These are phyloP conservation scores for Podotricha telesiphe DNA, from an alignment of 2,888 invertebrate genomes.

Conservation along the genomic window DNA sequence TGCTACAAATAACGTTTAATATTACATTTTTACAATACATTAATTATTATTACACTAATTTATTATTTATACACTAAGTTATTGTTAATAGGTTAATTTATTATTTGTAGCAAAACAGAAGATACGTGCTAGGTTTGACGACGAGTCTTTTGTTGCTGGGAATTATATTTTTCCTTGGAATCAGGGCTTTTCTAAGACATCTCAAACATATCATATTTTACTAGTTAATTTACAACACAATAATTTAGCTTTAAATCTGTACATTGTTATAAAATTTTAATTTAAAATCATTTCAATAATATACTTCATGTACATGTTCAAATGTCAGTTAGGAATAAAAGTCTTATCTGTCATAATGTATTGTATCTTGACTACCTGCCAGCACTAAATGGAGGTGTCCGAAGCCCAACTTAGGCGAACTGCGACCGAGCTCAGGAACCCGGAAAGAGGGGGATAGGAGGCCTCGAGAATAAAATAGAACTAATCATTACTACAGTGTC, in stretches of 20 bases:
- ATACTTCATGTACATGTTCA: slow-evolving; percentile 27
- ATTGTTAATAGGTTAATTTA: not conserved
- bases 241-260: slow-evolving; percentile 39
- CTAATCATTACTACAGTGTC: no score
- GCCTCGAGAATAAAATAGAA: no score
- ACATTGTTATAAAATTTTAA: slow-evolving; percentile 36
- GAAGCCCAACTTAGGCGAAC: no score
- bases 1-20: slow-evolving; percentile 42
- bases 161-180: slow-evolving; percentile 29
- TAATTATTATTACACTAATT: no score
- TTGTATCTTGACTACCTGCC: not conserved
- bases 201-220: slow-evolving; percentile 68
- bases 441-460: no score
- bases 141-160: slow-evolving; percentile 7
- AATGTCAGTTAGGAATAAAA: slow-evolving; percentile 19
- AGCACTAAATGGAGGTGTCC: not conserved
- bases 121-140: slow-evolving; percentile 2
- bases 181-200: slow-evolving; percentile 54
- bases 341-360: not conserved
- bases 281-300: slow-evolving; percentile 4
- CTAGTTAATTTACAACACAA: slow-evolving; percentile 49
- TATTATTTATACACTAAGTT: no score
- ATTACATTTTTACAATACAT: no score
- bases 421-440: no score
- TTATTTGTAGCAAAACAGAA: not conserved